Evolutionary conservation across 2,113 vertebrate species (phyloP).

Genomic region (Crypturellus undulatus): DNA sequence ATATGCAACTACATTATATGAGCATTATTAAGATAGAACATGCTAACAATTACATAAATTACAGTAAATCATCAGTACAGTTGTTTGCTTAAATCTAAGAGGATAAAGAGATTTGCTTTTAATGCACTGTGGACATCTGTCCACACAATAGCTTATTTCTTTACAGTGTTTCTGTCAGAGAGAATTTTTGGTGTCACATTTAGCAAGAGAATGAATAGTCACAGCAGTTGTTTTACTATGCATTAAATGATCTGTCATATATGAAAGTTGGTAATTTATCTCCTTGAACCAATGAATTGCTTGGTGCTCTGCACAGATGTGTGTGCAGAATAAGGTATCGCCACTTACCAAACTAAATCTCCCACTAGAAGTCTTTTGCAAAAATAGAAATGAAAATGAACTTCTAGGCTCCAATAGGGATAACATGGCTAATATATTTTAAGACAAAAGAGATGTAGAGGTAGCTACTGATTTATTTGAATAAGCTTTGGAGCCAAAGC

Average conservation of each 20-base stretch:
- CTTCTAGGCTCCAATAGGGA: neutral
- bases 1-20: constrained; percentile 40
- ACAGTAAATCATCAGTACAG: neutral
- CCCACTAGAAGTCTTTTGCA: constrained; percentile 27
- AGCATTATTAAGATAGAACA: constrained; percentile 45
- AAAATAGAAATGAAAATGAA: constrained; percentile 15
- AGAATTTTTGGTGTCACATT: neutral
- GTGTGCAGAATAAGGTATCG: constrained; percentile 7
- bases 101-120: constrained; percentile 11
- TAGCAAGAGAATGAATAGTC: constrained; percentile 17
- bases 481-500: constrained; percentile 20
- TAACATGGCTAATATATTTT: neutral
- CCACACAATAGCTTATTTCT: neutral
- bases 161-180: neutral
- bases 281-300: neutral
- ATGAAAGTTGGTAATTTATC: constrained; percentile 49
- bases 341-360: neutral
- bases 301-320: constrained; percentile 29
- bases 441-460: neutral
- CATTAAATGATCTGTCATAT: constrained; percentile 57
- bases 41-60: constrained; percentile 31
- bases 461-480: neutral
- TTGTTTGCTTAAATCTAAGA: constrained; percentile 29
- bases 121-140: constrained; percentile 18
- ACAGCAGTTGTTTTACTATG: constrained; percentile 32